A percentile compares a stretch with the other conserved stretches of the same genome.
phyloP scores from a whole-genome alignment of 2,797 vertebrate species.

The Euphonia xanthogaster region DNA sequence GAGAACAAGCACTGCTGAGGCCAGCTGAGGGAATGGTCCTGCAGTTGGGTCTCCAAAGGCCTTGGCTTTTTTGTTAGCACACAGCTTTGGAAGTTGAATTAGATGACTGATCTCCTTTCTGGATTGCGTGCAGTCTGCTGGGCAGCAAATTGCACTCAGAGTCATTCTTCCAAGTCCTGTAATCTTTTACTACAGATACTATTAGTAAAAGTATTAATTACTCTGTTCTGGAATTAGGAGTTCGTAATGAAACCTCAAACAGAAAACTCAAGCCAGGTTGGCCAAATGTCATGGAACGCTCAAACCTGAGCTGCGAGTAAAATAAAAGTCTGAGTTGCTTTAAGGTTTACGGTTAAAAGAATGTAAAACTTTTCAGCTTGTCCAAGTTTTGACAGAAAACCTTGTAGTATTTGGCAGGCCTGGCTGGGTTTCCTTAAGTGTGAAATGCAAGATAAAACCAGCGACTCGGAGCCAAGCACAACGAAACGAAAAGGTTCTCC shows the following conservation, averaged over 20 bases:
- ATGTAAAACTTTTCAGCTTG: slow-evolving; percentile 46
- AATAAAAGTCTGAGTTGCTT: slow-evolving; percentile 32
- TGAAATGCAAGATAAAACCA: slow-evolving; percentile 39
- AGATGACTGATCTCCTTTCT: not conserved
- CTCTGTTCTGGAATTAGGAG: slow-evolving; percentile 28
- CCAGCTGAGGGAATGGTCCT: not conserved
- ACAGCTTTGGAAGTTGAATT: not conserved
- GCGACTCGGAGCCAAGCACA: not conserved
- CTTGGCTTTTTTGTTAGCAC: not conserved
- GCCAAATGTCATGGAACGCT: slow-evolving; percentile 25
- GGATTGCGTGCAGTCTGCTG: not conserved
- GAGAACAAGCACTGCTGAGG: not conserved
- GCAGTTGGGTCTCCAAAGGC: not conserved
- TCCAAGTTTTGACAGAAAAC: slow-evolving; percentile 61
- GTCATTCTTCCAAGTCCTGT: not conserved
- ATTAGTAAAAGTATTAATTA: slow-evolving; percentile 59
- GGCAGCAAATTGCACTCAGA: not conserved
- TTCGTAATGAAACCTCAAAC: slow-evolving; percentile 4
- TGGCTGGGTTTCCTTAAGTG: slow-evolving; percentile 32
- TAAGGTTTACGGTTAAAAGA: slow-evolving; percentile 32
- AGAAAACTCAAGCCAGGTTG: slow-evolving; percentile 15
- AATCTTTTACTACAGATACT: slow-evolving; percentile 31
- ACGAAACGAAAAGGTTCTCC: not conserved
- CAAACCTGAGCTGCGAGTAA: not conserved
- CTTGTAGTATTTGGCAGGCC: slow-evolving; percentile 37